Conservation (phyloP, 2,797 vertebrate species). For the Momotus momota region DNA sequence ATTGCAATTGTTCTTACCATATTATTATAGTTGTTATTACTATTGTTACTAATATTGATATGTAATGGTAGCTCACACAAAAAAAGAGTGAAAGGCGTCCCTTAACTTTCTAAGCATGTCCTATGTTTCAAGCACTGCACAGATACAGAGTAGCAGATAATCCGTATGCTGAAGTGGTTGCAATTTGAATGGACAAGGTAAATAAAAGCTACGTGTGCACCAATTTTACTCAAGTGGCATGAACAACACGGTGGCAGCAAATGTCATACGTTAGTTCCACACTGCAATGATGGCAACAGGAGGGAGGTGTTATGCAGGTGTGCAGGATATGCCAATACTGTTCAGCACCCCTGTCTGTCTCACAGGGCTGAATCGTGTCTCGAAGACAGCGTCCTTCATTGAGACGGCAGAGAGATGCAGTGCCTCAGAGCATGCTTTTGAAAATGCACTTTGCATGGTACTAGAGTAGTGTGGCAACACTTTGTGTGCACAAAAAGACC, state of each 20-base stretch:
- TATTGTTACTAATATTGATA: background rate
- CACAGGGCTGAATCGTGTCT: background rate
- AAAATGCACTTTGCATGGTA: background rate
- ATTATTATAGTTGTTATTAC: background rate
- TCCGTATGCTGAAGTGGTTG: background rate
- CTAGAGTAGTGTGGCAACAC: accelerated
- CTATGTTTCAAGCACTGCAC: background rate
- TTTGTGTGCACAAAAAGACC: background rate
- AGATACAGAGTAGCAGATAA: background rate
- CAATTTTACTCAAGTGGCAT: background rate
- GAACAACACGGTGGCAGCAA: background rate
- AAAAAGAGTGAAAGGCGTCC: background rate
- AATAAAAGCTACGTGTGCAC: background rate
- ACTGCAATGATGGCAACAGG: accelerated
- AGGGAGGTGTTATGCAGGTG: accelerated
- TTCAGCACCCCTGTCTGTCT: accelerated
- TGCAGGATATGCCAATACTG: background rate
- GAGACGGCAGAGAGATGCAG: background rate
- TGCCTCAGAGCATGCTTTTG: background rate
- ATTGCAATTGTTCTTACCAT: background rate
- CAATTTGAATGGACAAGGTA: background rate
- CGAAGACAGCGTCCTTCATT: background rate
- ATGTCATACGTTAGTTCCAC: accelerated
- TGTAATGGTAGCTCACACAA: background rate
- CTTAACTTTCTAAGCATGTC: background rate